These are phyloP conservation scores for Kobus ellipsiprymnus DNA, from an alignment of 2,113 vertebrate species.

Conservation along the genomic window DNA sequence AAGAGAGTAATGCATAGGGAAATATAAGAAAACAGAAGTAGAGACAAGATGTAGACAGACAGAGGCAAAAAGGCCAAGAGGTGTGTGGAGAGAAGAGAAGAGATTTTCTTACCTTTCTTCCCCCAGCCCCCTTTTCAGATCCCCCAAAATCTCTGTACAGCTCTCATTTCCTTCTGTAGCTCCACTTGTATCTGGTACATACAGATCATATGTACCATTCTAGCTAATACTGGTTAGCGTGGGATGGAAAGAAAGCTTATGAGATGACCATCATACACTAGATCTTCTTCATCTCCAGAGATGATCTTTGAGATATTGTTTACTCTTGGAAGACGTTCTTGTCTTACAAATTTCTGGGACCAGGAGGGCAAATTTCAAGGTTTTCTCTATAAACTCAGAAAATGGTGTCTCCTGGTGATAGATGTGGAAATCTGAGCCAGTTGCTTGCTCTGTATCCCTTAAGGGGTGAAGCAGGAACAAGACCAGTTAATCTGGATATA, in stretches of 20 bases:
- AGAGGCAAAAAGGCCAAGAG: not conserved
- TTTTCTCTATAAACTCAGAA: not conserved
- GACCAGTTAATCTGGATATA: not conserved
- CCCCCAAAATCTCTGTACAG: not conserved
- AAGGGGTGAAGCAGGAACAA: not conserved
- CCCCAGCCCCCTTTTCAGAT: not conserved
- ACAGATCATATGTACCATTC: not conserved
- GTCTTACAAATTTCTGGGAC: not conserved
- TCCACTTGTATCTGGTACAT: not conserved
- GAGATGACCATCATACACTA: not conserved
- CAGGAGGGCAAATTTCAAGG: not conserved
- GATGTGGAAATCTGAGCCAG: not conserved
- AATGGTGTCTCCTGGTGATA: not conserved
- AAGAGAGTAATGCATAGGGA: not conserved
- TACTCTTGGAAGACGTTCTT: not conserved
- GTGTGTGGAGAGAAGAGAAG: not conserved
- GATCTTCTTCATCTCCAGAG: not conserved
- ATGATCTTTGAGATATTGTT: not conserved
- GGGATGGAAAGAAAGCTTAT: not conserved
- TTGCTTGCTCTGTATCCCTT: not conserved
- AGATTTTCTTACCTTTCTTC: not conserved
- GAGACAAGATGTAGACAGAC: not conserved
- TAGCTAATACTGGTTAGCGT: not conserved
- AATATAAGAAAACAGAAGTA: not conserved
- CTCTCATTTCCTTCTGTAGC: not conserved